Percentiles rank a stretch among this genome's conserved stretches.
Conservation (phyloP, 2,888 invertebrate species). For the Globia sparganii region DNA sequence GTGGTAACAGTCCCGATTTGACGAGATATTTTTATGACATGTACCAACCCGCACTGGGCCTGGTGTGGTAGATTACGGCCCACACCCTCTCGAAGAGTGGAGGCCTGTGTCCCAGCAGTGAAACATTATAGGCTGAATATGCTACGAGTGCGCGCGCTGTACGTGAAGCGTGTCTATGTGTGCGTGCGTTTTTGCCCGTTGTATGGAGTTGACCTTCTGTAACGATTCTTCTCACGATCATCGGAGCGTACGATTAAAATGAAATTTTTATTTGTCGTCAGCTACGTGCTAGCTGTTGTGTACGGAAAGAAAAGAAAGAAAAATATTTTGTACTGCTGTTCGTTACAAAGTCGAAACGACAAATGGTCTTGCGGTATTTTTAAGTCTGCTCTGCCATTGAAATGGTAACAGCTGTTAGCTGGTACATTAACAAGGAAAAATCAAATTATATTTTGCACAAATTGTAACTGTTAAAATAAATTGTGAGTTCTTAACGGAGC, state of each 20-base stretch:
- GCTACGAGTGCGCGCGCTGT: background rate
- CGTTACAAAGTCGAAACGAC: conserved; percentile 35
- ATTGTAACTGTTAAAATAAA: background rate
- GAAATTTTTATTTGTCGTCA: conserved; percentile 44
- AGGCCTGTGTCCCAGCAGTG: background rate
- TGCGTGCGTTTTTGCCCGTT: background rate
- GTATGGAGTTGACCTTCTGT: conserved; percentile 5
- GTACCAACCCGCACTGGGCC: background rate
- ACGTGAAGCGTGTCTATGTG: background rate
- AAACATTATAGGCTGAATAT: background rate
- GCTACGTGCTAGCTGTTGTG: conserved; percentile 12
- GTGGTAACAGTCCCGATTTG: no score
- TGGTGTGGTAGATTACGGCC: background rate
- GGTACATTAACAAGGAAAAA: background rate
- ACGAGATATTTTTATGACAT: background rate
- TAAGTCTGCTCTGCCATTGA: conserved; percentile 24
- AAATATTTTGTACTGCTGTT: conserved; percentile 27
- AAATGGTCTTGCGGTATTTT: conserved; percentile 42
- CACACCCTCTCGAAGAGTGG: background rate
- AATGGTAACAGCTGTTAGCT: conserved; percentile 32
- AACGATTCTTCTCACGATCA: background rate
- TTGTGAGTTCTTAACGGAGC: no score
- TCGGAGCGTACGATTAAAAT: conserved; percentile 39
- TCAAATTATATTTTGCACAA: background rate
- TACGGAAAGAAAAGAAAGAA: conserved; percentile 25